Evolutionary conservation across 2,888 invertebrate genomes (phyloP).

Genomic region (Caenorhabditis sp.): DNA sequence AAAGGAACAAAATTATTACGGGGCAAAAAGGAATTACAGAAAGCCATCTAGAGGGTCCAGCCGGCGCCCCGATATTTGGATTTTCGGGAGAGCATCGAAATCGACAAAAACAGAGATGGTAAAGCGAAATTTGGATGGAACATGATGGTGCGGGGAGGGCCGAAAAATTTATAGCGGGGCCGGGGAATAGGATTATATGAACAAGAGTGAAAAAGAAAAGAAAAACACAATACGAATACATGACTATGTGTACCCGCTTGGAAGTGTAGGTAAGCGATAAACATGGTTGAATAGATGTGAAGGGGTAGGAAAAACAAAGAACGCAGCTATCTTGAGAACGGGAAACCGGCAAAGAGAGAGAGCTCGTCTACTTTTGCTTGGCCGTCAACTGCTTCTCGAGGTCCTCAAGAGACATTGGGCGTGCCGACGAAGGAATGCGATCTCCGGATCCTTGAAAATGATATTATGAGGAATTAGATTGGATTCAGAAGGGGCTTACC

Average conservation of each 20-base stretch:
- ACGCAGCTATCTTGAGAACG: too few relatives aligned
- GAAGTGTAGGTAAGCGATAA: constrained; percentile 49
- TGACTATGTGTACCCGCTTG: constrained; percentile 57
- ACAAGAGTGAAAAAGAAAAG: constrained; percentile 27
- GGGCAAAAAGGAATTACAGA: constrained; percentile 20
- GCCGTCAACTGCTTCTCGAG: constrained; percentile 58
- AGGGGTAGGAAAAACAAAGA: constrained; percentile 38
- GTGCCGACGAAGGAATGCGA: constrained; percentile 41
- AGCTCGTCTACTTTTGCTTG: constrained; percentile 23
- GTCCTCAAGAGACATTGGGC: constrained; percentile 63
- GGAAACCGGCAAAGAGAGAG: neutral
- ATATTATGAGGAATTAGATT: neutral
- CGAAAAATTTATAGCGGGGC: too few relatives aligned
- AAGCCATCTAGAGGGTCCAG: constrained; percentile 6
- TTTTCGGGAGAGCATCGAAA: too few relatives aligned
- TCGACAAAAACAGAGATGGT: constrained; percentile 14
- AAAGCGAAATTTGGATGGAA: constrained; percentile 45
- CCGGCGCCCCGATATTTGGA: too few relatives aligned
- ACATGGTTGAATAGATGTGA: constrained; percentile 51
- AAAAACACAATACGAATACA: constrained; percentile 54
- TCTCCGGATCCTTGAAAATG: constrained; percentile 35
- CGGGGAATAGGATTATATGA: constrained; percentile 30
- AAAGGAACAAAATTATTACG: constrained; percentile 42
- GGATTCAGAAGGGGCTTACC: constrained; percentile 16
- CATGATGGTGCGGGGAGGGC: constrained; percentile 17